A percentile compares a stretch with the other conserved stretches of the same genome.
phyloP scores from a whole-genome alignment of 2,888 invertebrate genomes.

The Orthonychiurus folsomi region DNA sequence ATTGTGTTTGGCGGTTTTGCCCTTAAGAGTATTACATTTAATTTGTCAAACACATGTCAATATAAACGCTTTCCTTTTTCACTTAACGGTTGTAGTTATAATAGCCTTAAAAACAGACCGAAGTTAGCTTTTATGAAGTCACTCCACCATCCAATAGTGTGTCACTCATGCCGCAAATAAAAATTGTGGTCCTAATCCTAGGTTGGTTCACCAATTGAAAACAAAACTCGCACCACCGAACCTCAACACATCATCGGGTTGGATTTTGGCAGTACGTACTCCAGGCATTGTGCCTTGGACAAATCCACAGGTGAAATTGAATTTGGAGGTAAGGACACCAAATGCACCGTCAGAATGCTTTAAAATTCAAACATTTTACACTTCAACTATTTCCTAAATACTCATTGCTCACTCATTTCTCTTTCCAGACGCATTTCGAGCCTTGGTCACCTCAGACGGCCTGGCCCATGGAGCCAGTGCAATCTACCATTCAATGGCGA shows the following conservation, averaged over 20 bases:
- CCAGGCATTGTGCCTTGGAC: background rate
- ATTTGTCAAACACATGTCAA: no score
- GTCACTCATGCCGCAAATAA: no score
- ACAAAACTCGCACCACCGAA: background rate
- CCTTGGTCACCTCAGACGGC: slow-evolving; percentile 7
- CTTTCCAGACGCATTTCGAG: background rate
- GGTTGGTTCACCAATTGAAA: slow-evolving; percentile 7
- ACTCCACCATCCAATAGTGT: no score
- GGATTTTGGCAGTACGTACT: slow-evolving; percentile 9
- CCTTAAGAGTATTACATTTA: no score
- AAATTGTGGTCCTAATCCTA: slow-evolving; percentile 2
- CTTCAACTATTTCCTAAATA: background rate
- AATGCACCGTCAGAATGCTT: no score
- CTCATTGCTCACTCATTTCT: no score
- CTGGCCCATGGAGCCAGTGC: background rate
- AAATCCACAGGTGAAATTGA: background rate
- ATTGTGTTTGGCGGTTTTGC: no score
- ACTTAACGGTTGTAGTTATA: no score
- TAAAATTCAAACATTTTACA: background rate
- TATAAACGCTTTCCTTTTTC: no score
- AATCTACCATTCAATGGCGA: slow-evolving; percentile 8
- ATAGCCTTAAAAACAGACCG: no score
- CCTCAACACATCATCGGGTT: slow-evolving; percentile 2
- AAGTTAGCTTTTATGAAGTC: no score
- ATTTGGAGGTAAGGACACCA: slow-evolving; percentile 1